phyloP scores from a whole-genome alignment of 2,113 vertebrate species.

The Aythya baeri region DNA sequence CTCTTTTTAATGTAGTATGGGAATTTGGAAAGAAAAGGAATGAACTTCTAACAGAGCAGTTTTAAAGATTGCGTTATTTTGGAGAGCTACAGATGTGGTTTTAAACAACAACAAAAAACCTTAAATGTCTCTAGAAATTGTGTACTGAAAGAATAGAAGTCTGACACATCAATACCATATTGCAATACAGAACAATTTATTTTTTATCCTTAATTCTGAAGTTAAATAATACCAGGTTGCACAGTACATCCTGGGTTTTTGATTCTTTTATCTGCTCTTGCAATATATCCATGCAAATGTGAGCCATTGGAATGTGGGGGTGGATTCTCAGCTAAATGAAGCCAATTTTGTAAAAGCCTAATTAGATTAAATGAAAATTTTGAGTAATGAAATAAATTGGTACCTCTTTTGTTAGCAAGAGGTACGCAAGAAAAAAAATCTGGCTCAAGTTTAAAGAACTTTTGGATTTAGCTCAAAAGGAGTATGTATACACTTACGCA shows the following conservation, averaged over 20 bases:
- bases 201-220: neutral
- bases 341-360: neutral
- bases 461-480: constrained; percentile 22
- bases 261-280: neutral
- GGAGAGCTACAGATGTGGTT: neutral
- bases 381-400: constrained; percentile 51
- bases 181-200: neutral
- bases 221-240: neutral
- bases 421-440: neutral
- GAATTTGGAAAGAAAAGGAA: neutral
- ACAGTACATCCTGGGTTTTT: neutral
- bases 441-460: constrained; percentile 47
- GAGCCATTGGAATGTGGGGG: neutral
- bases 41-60: neutral
- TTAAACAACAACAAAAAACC: neutral
- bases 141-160: neutral
- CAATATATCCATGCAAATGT: neutral
- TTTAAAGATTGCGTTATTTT: neutral
- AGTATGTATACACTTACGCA: neutral
- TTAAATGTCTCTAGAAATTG: neutral
- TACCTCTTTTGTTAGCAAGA: constrained; percentile 29
- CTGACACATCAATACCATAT: neutral
- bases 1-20: neutral
- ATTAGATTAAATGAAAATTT: constrained; percentile 33
- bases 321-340: neutral